Base-by-base conservation (phyloP, 2,113 vertebrate species). In the Scophthalmus maximus region DNA sequence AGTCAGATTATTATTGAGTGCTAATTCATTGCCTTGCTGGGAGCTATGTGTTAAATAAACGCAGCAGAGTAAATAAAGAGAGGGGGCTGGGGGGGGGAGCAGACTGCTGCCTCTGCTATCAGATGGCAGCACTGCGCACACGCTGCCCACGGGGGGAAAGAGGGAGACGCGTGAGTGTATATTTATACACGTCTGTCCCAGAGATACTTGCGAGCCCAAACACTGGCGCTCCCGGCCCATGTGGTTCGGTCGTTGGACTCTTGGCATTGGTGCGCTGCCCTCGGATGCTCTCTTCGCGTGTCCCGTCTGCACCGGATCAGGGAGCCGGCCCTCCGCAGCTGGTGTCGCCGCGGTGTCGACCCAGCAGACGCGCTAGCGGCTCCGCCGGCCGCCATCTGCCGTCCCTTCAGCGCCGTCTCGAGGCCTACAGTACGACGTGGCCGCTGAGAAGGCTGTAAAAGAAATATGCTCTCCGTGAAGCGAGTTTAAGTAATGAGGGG, bases 41-140 rank as follows among this genome's bases (percentile, higher is more conserved):
- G 78, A 91, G 91, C 88, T 88, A 82, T 84, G 84, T 93, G 91
- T 91, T 91, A 92, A 92, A 91, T 91, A 92, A 92, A 92, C 73
- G 70, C 72, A 79, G 72, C 51, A n/a, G 81, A 84, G 92, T 92
- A 91, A 91, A 91, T 90, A 92, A 83, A 86, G 80, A 59, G 68
- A 58, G 66, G 52, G 59, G 44, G 51, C 46, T 29, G 52, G 57
- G 59, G 1, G 51, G 73, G 53, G 61, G 70, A 79, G 79, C 76
- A 81, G 78, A 65, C 84, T 78, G 85, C 73, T 58, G 83, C 74
- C n/a, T n/a, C n/a, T 70, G 59, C 79, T 82, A 88, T 91, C 86
- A 87, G 89, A 89, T 92, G 84, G 87, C 67, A 83, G 62, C 78
- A 64, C 73, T 70, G 79, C 79, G 52, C 84, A 76, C 68, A 59